A percentile compares a stretch with the other conserved stretches of the same genome.
These are phyloP conservation scores for Acrocephalus arundinaceus DNA, from an alignment of 2,113 vertebrate species.

Conservation along the genomic window DNA sequence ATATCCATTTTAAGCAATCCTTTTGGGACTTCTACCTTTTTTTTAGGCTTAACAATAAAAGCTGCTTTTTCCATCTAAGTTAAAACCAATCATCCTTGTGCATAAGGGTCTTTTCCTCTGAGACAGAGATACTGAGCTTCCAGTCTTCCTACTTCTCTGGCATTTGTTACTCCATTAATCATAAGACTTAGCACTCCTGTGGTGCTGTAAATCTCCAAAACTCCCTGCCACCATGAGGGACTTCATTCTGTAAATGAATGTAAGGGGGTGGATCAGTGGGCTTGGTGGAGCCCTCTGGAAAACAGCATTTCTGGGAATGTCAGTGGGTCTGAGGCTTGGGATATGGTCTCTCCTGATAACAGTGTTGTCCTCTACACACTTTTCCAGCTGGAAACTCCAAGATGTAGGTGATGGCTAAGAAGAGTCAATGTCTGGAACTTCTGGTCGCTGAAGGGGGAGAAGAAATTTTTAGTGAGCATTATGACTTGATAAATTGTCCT, in stretches of 20 bases:
- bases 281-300: background rate
- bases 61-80: constrained; percentile 13
- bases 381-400: background rate
- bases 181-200: background rate
- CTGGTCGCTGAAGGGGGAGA: fast-evolving
- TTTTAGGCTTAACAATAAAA: background rate
- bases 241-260: background rate
- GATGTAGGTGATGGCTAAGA: background rate
- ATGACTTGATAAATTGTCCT: background rate
- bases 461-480: background rate
- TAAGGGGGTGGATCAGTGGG: background rate
- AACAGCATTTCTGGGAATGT: background rate
- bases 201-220: background rate
- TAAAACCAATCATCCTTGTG: background rate
- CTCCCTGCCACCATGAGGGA: background rate
- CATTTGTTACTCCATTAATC: background rate
- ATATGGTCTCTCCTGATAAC: background rate
- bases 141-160: background rate
- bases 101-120: background rate
- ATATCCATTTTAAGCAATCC: background rate
- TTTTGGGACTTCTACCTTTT: background rate
- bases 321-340: background rate
- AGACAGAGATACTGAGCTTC: background rate
- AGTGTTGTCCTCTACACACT: background rate
- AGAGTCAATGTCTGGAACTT: background rate